Evolutionary conservation across 1,140 invertebrate genomes (phyloP).

Genomic region (Cecropterus lyciades): DNA sequence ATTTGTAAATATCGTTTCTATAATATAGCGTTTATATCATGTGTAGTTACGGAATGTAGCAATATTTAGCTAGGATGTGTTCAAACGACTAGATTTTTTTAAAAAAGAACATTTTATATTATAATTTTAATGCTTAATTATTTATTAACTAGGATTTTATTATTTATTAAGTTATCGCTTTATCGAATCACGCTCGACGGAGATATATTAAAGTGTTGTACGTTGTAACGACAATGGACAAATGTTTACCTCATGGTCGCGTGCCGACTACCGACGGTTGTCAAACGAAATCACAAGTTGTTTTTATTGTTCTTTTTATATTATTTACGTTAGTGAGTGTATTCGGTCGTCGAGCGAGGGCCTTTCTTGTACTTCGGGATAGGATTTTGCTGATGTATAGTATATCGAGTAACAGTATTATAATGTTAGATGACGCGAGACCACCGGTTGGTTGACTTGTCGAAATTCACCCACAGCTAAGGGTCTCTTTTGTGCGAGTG

Average conservation of each 20-base stretch:
- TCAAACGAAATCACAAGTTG: conserved; percentile 37
- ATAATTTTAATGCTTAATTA: conserved; percentile 64
- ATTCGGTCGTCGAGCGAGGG: conserved; percentile 25
- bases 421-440: conserved; percentile 45
- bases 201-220: background rate
- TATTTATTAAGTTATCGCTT: conserved; percentile 53
- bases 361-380: conserved; percentile 20
- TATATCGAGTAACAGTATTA: conserved; percentile 71
- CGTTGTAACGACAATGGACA: conserved; percentile 20
- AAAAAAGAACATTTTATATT: conserved; percentile 63
- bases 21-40: conserved; percentile 69
- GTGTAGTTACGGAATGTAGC: conserved; percentile 62
- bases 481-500: conserved; percentile 9
- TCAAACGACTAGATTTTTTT: conserved; percentile 64
- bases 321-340: conserved; percentile 25
- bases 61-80: conserved; percentile 80
- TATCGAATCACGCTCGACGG: conserved; percentile 31
- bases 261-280: conserved; percentile 31
- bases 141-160: conserved; percentile 59
- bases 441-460: conserved; percentile 15
- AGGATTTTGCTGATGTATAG: conserved; percentile 43
- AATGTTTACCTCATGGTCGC: conserved; percentile 35
- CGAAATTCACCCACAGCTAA: background rate
- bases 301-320: conserved; percentile 25
- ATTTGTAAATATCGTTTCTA: conserved; percentile 76